Conservation (phyloP, 2,888 invertebrate genomes). For the Drosophila demipolita region DNA sequence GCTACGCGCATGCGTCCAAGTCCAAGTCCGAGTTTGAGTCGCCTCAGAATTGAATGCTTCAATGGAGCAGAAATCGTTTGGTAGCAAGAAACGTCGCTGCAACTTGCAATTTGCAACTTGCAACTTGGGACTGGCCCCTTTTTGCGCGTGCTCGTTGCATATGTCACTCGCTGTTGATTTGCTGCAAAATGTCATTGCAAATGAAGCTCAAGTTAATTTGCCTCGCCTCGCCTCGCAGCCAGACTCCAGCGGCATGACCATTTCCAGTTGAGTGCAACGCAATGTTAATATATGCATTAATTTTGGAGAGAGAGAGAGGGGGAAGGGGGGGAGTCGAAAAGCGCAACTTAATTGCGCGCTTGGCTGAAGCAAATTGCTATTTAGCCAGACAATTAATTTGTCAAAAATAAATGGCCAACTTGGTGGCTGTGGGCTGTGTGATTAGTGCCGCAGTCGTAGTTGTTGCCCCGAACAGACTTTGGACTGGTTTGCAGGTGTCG, state of each 20-base stretch:
- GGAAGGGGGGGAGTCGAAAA: slow-evolving; percentile 13
- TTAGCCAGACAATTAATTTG: slow-evolving; percentile 78
- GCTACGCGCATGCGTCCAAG: slow-evolving; percentile 45
- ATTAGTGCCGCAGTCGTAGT: slow-evolving; percentile 26
- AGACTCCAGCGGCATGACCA: slow-evolving; percentile 22
- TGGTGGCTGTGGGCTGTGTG: slow-evolving; percentile 34
- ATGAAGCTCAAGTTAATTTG: slow-evolving; percentile 67
- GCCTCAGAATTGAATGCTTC: slow-evolving; percentile 81
- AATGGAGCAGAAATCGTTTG: slow-evolving; percentile 81
- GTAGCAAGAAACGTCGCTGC: slow-evolving; percentile 46
- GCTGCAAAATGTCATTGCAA: slow-evolving; percentile 60
- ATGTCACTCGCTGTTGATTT: slow-evolving; percentile 47
- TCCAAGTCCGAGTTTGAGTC: slow-evolving; percentile 21
- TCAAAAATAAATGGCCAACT: slow-evolving; percentile 57
- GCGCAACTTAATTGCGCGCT: slow-evolving; percentile 62
- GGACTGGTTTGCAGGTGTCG: slow-evolving; percentile 64
- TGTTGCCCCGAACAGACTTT: slow-evolving; percentile 36
- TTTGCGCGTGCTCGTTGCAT: slow-evolving; percentile 12
- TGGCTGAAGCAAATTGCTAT: slow-evolving; percentile 58
- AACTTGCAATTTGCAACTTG: slow-evolving; percentile 23
- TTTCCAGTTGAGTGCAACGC: slow-evolving; percentile 57
- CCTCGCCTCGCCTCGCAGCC: slow-evolving; percentile 28
- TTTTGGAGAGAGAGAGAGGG: slow-evolving; percentile 36
- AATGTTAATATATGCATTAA: slow-evolving; percentile 66
- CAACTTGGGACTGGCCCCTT: slow-evolving; percentile 1